A percentile compares a stretch with the other conserved stretches of the same genome.
phyloP scores from a whole-genome alignment of 2,797 vertebrate genomes.

The Melanotaenia maccullochi region DNA sequence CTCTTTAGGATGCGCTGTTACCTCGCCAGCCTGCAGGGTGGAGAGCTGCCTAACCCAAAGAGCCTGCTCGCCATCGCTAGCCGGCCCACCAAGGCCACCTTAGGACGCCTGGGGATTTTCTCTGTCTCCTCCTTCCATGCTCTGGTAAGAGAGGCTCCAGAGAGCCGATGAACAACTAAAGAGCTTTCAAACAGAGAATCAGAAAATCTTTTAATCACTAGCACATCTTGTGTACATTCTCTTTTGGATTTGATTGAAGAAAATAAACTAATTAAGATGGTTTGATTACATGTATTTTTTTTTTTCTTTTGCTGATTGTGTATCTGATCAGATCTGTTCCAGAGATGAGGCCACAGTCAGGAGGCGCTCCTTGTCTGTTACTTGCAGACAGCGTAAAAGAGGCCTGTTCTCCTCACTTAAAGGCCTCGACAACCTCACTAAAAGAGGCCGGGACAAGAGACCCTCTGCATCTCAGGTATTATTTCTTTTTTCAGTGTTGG shows the following conservation, averaged over 20 bases:
- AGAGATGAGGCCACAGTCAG: slow-evolving; percentile 90
- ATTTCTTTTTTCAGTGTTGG: background rate
- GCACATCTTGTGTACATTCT: background rate
- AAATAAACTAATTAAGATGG: slow-evolving; percentile 53
- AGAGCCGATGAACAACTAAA: background rate
- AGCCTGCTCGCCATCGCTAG: slow-evolving; percentile 91
- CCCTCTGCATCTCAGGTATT: slow-evolving; percentile 89
- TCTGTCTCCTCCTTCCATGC: slow-evolving; percentile 95
- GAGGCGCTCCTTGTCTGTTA: slow-evolving; percentile 89
- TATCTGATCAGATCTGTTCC: slow-evolving; percentile 87
- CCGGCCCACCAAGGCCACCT: slow-evolving; percentile 90
- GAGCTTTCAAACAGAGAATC: slow-evolving; percentile 23
- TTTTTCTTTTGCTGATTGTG: slow-evolving; percentile 31
- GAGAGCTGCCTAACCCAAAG: slow-evolving; percentile 95
- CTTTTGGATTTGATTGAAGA: slow-evolving; percentile 11
- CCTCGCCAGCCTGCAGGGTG: slow-evolving; percentile 93
- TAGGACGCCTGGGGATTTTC: slow-evolving; percentile 91
- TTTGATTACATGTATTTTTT: slow-evolving; percentile 42
- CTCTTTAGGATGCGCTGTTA: slow-evolving; percentile 95
- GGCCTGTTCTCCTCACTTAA: slow-evolving; percentile 93
- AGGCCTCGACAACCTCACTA: slow-evolving; percentile 91
- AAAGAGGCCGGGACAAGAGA: slow-evolving; percentile 88
- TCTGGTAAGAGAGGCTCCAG: slow-evolving; percentile 82
- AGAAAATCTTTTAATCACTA: slow-evolving; percentile 32
- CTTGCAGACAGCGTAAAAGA: slow-evolving; percentile 86